Evolutionary conservation across 2,113 vertebrate species (phyloP).

Genomic region (Sinocyclocheilus rhinocerous): DNA sequence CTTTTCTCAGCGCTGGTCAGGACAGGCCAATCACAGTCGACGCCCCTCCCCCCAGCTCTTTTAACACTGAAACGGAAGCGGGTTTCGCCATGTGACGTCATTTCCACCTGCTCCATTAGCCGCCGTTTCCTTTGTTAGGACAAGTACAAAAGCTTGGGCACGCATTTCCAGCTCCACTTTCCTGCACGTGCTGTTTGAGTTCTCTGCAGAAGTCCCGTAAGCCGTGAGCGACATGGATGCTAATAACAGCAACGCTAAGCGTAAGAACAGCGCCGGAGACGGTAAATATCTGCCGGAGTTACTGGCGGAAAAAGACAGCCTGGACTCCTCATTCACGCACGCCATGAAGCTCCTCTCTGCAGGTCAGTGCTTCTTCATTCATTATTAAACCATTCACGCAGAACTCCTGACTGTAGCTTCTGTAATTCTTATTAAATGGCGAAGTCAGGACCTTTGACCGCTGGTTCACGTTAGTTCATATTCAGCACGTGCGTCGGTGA

Average conservation of each 20-base stretch:
- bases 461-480: neutral
- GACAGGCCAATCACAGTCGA: neutral
- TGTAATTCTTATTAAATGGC: neutral
- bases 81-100: neutral
- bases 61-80: neutral
- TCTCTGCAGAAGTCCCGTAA: neutral
- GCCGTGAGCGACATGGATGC: constrained; percentile 13
- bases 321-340: constrained; percentile 95
- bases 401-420: constrained; percentile 66
- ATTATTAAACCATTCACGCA: no score
- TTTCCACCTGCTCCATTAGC: constrained; percentile 2
- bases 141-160: neutral
- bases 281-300: constrained; percentile 94
- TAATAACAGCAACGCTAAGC: constrained; percentile 56
- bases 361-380: constrained; percentile 66
- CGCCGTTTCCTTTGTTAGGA: constrained; percentile 27
- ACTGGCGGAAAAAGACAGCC: constrained; percentile 93
- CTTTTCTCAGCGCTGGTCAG: neutral
- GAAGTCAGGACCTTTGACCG: accelerated
- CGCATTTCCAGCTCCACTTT: neutral
- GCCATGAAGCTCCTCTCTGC: constrained; percentile 87
- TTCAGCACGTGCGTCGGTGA: neutral
- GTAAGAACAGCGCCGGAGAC: constrained; percentile 65
- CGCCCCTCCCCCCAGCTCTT: neutral
- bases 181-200: neutral